Base-by-base conservation (phyloP, 2,113 vertebrate species). In the Gymnocephalus cernua region DNA sequence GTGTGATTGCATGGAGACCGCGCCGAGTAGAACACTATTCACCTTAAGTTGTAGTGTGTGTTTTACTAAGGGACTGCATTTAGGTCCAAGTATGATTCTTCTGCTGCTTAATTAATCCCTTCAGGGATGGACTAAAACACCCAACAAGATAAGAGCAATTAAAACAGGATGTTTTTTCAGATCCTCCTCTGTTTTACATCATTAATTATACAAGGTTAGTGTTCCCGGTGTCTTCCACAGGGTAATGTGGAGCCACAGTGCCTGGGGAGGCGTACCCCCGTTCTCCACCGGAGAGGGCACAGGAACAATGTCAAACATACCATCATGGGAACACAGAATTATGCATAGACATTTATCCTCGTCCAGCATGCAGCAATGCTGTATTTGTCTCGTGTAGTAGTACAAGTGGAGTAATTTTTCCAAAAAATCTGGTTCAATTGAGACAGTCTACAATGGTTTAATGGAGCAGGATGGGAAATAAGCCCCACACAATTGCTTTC, bases 201-300 rank as follows among this genome's bases (percentile, higher is more conserved):
- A 91, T 92, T 90, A 91, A 91, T 90, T 89, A 94, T 78, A 87
- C 85, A 90, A 92, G 87, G 89, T 88, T 88, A 86, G 80, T 61
- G 10, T 79, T 88, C 71, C 79, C 59, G 4, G 62, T 74, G 69
- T 86, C 88, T 87, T 91, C 71, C 61, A 77, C 82, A 47, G 86
- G 85, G 83, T 78, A 73, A 74, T 38, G 84, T 68, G 56, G 64
- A 79, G 83, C 75, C 79, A 47, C 82, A 9, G 74, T 21, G 70
- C 79, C 76, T 80, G 82, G 85, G 87, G 77, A 80, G 74, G 63
- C 21, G 63, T 76, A 44, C 73, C 63, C 79, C 80, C 7, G 6
- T 84, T 74, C 82, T 77, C 65, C 59, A 77, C n/a, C 73, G n/a
- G 67, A 74, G 82, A 92, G 87, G 91, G 86, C 92, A 89, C 80